Percentiles rank a stretch among this genome's conserved stretches.
Evolutionary conservation across 2,113 vertebrate genomes (phyloP).

Genomic region (Corydoras sp.): DNA sequence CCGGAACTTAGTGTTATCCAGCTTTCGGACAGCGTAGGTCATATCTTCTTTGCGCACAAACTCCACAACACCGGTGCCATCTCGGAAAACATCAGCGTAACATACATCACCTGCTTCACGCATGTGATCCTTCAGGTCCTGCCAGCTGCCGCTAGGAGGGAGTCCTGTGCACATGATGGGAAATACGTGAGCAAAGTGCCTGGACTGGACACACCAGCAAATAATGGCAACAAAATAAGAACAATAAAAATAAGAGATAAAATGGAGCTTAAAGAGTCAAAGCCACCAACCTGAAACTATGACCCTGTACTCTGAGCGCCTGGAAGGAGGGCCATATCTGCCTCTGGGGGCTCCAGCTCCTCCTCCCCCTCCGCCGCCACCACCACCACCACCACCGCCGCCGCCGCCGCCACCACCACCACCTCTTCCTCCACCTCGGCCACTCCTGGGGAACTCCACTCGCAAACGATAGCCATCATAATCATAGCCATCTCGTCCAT

Average conservation of each 20-base stretch:
- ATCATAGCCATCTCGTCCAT: slow-evolving; percentile 75
- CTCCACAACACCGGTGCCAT: slow-evolving; percentile 77
- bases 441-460: slow-evolving; percentile 77
- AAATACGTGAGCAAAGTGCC: no score
- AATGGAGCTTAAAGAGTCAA: not conserved
- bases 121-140: slow-evolving; percentile 84
- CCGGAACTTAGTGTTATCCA: slow-evolving; percentile 79
- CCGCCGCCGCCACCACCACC: slow-evolving; percentile 56
- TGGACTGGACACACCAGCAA: no score
- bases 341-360: slow-evolving; percentile 62
- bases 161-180: slow-evolving; percentile 57
- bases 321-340: slow-evolving; percentile 74
- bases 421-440: slow-evolving; percentile 57
- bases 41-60: slow-evolving; percentile 85
- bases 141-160: slow-evolving; percentile 81
- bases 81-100: slow-evolving; percentile 78
- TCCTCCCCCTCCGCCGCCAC: slow-evolving; percentile 54
- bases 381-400: slow-evolving; percentile 54
- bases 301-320: slow-evolving; percentile 85
- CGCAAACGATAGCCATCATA: slow-evolving; percentile 77
- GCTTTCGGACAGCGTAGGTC: slow-evolving; percentile 75
- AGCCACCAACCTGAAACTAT: slow-evolving; percentile 76
- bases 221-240: no score
- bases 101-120: slow-evolving; percentile 79
- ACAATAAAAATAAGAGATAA: no score